A percentile compares a stretch with the other conserved stretches of the same genome.
phyloP scores from a whole-genome alignment of 1,140 invertebrate species.

The Leptinotarsa lineolata region DNA sequence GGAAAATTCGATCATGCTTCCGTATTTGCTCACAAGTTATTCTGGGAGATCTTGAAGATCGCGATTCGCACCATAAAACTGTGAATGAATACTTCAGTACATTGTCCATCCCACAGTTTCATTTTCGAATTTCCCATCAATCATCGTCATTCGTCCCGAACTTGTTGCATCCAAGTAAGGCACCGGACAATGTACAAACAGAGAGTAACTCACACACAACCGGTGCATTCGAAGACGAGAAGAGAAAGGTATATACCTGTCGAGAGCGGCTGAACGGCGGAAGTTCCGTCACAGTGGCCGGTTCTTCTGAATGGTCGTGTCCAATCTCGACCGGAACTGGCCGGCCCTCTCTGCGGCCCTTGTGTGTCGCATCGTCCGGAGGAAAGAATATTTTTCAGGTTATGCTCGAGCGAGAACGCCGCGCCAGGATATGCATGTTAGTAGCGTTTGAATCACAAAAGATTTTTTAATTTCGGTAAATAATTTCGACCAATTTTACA shows the following conservation, averaged over 20 bases:
- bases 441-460: slow-evolving; percentile 29
- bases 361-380: slow-evolving; percentile 36
- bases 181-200: not conserved
- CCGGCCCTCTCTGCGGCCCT: slow-evolving; percentile 40
- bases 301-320: slow-evolving; percentile 51
- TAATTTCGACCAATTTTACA: not conserved
- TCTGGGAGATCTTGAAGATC: no score
- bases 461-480: slow-evolving; percentile 17
- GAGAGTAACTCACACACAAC: not conserved
- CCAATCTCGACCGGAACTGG: slow-evolving; percentile 54
- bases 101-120: no score
- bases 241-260: slow-evolving; percentile 39
- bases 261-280: slow-evolving; percentile 46
- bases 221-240: slow-evolving; percentile 26
- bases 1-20: no score
- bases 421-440: slow-evolving; percentile 28
- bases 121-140: no score
- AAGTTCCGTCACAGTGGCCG: slow-evolving; percentile 52
- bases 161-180: not conserved
- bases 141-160: no score
- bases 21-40: no score
- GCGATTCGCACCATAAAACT: no score
- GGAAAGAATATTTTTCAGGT: slow-evolving; percentile 51
- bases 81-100: no score
- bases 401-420: slow-evolving; percentile 37